Base-by-base conservation (phyloP, 2,797 vertebrate species). In the Nannoperca australis region DNA sequence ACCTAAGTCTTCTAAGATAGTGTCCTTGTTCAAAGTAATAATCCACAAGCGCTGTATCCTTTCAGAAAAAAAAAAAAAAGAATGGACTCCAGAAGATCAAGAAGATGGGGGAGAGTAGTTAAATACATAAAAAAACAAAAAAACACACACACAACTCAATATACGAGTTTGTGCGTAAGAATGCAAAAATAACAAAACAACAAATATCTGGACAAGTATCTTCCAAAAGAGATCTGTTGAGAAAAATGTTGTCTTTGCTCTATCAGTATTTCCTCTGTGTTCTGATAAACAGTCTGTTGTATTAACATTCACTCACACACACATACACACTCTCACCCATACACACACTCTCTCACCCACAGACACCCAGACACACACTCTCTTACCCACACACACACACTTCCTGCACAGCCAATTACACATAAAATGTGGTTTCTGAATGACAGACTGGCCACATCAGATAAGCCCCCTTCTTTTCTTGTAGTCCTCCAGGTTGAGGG, bases 381-480 rank as follows among this genome's bases (percentile, higher is more conserved):
- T 30, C 40, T n/a, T 42, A n/a, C 53, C 11, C 66, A 5, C 14
- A 22, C 63, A 49, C 62, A 20, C 40, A 9, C 68, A 13, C 53
- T 54, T 30, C 15, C 36, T 36, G 17, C 75, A 59, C 70, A 74
- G 34, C 49, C 87, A 74, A 18, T 78, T 88, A 92, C 92, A 92
- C 97, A 97, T 97, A 96, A 97, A 95, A 92, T 93, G 94, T 94
- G 91, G 87, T 82, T 85, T 78, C 63, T 76, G 68, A 42, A 30
- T 18, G 70, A 72, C 24, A 67, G 62, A 88, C 91, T 75, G 90
- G 94, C 61, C 92, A 36, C 73, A 84, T 98, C 95, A 99, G 92
- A 99, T 99, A 88, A 99, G 96, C 53, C 98, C 98, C 93, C 98
- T 95, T 90, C 98, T 96, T 93, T 99, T 99, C 95, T 99, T 99